Base-by-base conservation (phyloP, 2,797 vertebrate genomes). In the Ambastaia sidthimunki region DNA sequence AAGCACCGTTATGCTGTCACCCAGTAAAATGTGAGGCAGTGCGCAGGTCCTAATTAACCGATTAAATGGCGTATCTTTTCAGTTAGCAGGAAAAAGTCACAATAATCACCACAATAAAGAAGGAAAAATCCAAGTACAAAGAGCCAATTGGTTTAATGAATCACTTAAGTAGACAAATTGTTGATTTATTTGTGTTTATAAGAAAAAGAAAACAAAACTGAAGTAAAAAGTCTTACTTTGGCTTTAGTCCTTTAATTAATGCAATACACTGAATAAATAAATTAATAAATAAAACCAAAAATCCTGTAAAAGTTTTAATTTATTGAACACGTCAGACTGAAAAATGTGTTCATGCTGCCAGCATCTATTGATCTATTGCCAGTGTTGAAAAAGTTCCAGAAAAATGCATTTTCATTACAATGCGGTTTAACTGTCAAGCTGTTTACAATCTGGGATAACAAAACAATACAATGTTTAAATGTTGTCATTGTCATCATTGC, bases 301-400 rank as follows among this genome's bases (percentile, higher is more conserved):
- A 66, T 9, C 41, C 15, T 31, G 48, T 50, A 48, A 5, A 19
- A 48, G 15, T 18, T 48, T n/a, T 18, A 74, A 74, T 74, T 31
- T 52, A 62, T 62, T 62, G 12, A 50, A 63, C 11, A 50, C 31
- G 50, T 52, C 25, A 52, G 12, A 50, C 18, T 6, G 5, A 34
- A 50, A 16, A 44, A 34, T 63, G 44, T 4, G 0, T 25, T 34
- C 44, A 34, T 34, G 44, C 62, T 74, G 18, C 18, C 59, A 74
- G 59, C 7, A 34, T 63, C 11, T 31, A 34, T 62, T 63, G 41
- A 63, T 50, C 12, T 63, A 18, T 65, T 74, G 25, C 59, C 23
- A 55, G 47, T 31, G 57, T 18, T 74, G 37, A 75, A 66, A 37
- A 67, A 31, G 52, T 67, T 76, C 34, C 48, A 0, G 48, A 66